phyloP scores from a whole-genome alignment of 1,140 invertebrate species.

The Agrilus planipennis region DNA sequence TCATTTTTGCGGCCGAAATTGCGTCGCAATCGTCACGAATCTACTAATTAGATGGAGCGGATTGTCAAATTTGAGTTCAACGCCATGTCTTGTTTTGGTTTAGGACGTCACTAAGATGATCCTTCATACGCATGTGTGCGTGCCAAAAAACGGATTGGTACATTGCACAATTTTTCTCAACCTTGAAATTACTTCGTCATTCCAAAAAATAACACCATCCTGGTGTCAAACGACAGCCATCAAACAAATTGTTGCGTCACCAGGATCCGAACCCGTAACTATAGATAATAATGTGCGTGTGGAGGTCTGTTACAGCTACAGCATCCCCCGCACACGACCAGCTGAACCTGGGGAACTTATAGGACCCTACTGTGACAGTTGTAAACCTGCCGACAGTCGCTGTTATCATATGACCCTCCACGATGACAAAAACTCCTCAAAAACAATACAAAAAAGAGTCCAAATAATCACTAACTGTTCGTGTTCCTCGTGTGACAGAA shows the following conservation, averaged over 20 bases:
- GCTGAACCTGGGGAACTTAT: constrained; percentile 51
- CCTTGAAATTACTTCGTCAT: too few relatives aligned
- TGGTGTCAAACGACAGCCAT: constrained; percentile 57
- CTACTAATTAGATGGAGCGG: too few relatives aligned
- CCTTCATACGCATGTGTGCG: too few relatives aligned
- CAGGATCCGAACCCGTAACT: constrained; percentile 47
- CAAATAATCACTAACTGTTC: constrained; percentile 53
- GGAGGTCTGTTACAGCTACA: constrained; percentile 56
- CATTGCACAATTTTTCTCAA: too few relatives aligned
- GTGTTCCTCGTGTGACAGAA: constrained; percentile 42
- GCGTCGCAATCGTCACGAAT: too few relatives aligned
- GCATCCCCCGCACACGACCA: constrained; percentile 52
- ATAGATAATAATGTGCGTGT: constrained; percentile 58
- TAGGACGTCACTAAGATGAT: too few relatives aligned
- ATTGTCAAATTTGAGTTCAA: too few relatives aligned
- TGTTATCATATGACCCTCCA: constrained; percentile 51
- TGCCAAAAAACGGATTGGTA: too few relatives aligned
- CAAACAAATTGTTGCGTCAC: constrained; percentile 49
- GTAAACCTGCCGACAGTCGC: constrained; percentile 46
- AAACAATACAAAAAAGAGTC: constrained; percentile 45
- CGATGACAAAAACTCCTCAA: constrained; percentile 38
- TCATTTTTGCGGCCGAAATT: too few relatives aligned
- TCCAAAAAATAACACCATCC: too few relatives aligned
- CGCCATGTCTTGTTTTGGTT: too few relatives aligned
- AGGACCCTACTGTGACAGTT: constrained; percentile 55